Evolutionary conservation across 2,888 invertebrate species (phyloP), one percentile per base, ranked within the genome.

Genomic region (Peribatodes rhomboidaria): DNA sequence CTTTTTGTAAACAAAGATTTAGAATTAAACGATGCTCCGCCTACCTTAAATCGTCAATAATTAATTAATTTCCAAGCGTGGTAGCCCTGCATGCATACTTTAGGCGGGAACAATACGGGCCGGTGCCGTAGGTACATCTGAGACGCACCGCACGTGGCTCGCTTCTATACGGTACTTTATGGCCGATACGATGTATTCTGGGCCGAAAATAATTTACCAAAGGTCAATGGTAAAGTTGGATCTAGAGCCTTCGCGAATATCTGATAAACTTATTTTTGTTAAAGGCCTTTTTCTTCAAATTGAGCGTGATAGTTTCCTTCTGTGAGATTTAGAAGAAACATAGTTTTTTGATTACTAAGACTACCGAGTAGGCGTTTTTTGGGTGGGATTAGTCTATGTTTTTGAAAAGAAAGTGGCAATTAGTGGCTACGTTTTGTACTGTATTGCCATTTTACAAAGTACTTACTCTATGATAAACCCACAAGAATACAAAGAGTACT

Each of bases 51-150:
- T 10, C 4, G 20, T 55, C 55, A 61, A 56, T 56, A 56, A 42
- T 56, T 42, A 42, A 56, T 61, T 22, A 49, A 49, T 49, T 50
- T 42, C 35, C 20, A 49, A 35, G 46, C 46, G 44, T 35, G 18
- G 41, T 27, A 61, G 31, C 61, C 55, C 61, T 55, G 42, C 50
- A 39, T 61, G 60, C 47, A 61, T 61, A 56, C 39, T 61, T 61
- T 35, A 61, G 39, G 14, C 18, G 42, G 50, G 47, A 53, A 55
- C 54, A 41, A 35, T 56, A 54, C 47, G 13, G 50, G 2, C 9
- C 49, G 18, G 35, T 7, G 50, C 35, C 7, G 35, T 6, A 10
- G 13, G 42, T 9, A 16, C 31, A 14, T 22, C 13, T 9, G 3
- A 8, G 11, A 11, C 35, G 33, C 18, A 22, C 49, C 16, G 20